Evolutionary conservation across 1,140 invertebrate genomes (phyloP).

Genomic region (Heterodera carotae): DNA sequence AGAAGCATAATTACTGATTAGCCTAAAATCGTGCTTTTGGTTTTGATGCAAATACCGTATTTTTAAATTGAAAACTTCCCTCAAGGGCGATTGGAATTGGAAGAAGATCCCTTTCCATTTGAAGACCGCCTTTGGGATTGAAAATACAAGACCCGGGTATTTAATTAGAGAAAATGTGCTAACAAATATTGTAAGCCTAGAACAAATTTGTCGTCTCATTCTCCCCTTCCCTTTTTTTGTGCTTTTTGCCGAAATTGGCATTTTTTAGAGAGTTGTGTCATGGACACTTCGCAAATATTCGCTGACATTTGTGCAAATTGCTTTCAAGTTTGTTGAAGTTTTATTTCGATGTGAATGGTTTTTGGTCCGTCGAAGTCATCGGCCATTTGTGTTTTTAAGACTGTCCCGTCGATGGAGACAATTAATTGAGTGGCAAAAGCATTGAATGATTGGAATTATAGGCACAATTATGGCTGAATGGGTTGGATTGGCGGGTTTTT

Average conservation of each 20-base stretch:
- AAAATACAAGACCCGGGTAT: too few species aligned
- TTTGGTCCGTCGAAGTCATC: too few species aligned
- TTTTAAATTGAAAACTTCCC: too few species aligned
- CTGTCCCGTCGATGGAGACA: too few species aligned
- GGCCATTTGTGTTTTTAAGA: too few species aligned
- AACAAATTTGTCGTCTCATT: background rate
- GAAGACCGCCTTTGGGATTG: too few species aligned
- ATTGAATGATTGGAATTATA: too few species aligned
- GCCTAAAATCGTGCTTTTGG: too few species aligned
- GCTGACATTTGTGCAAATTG: conserved; percentile 20
- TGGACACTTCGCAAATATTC: conserved; percentile 19
- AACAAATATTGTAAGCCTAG: background rate
- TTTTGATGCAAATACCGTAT: background rate
- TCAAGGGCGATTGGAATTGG: background rate
- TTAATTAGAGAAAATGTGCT: background rate
- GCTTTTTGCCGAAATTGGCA: background rate
- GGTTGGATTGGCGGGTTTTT: too few species aligned
- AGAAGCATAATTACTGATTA: too few species aligned
- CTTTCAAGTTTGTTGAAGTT: conserved; percentile 10
- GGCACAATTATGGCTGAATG: too few species aligned
- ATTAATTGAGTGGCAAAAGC: too few species aligned
- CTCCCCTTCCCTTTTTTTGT: background rate
- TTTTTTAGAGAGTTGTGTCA: conserved; percentile 8
- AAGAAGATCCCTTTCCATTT: background rate
- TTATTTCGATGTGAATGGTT: background rate